phyloP scores from a whole-genome alignment of 2,113 vertebrate genomes.

The Merops nubicus region DNA sequence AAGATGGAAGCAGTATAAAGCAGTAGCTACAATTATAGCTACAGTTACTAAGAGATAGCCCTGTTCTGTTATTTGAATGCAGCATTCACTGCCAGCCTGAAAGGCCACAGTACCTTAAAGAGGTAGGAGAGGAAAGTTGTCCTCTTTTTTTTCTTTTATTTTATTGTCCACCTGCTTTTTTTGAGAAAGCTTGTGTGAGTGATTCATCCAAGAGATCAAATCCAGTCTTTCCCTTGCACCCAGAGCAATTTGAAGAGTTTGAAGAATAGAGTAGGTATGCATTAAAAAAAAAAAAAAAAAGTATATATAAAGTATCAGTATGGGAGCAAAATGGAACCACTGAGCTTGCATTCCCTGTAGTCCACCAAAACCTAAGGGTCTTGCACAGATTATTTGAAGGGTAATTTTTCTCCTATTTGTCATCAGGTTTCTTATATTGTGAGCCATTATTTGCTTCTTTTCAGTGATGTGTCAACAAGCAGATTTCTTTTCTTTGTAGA shows the following conservation, averaged over 20 bases:
- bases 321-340: background rate
- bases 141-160: background rate
- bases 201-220: background rate
- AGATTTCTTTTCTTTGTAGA: background rate
- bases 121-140: background rate
- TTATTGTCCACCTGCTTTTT: background rate
- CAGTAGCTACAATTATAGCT: conserved; percentile 29
- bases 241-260: background rate
- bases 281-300: background rate
- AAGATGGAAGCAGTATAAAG: background rate
- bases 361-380: background rate
- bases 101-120: background rate
- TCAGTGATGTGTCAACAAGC: background rate
- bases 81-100: background rate
- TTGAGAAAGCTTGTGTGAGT: background rate
- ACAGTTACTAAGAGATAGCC: conserved; percentile 41
- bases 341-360: background rate
- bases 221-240: background rate
- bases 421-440: background rate
- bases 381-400: background rate
- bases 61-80: conserved; percentile 4
- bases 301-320: background rate
- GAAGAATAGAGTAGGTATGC: background rate
- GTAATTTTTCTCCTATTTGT: background rate
- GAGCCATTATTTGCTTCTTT: conserved; percentile 16